phyloP scores from a whole-genome alignment of 2,113 vertebrate species.

The Bufo gargarizans region DNA sequence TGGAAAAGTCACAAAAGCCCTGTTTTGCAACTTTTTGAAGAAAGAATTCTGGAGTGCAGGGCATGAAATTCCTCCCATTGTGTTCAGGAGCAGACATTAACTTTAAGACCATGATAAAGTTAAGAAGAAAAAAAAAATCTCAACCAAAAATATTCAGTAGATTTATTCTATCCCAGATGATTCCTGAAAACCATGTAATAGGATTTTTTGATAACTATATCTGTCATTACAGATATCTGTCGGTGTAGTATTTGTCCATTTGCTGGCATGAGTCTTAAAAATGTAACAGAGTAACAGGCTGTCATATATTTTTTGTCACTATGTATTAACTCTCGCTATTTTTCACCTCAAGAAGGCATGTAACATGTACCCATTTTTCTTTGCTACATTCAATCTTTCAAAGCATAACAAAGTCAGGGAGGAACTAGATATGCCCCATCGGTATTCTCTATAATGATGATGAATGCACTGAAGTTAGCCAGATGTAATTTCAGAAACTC shows the following conservation, averaged over 20 bases:
- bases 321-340: conserved; percentile 19
- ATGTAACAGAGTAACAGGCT: neutral
- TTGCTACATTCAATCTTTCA: conserved; percentile 35
- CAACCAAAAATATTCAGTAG: neutral
- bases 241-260: conserved; percentile 6
- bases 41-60: too few relatives aligned
- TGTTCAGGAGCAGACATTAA: neutral
- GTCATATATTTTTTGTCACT: conserved; percentile 28
- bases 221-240: conserved; percentile 1
- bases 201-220: neutral
- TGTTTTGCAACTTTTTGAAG: too few relatives aligned
- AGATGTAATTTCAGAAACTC: conserved; percentile 20
- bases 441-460: conserved; percentile 41
- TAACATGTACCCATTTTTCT: conserved; percentile 20
- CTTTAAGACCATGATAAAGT: neutral
- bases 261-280: neutral
- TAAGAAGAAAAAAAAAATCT: neutral
- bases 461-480: conserved; percentile 26
- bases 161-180: conserved; percentile 20
- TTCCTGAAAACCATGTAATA: neutral
- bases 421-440: conserved; percentile 28
- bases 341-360: conserved; percentile 18
- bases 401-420: conserved; percentile 34
- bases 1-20: too few relatives aligned
- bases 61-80: too few relatives aligned